Evolutionary conservation across 1,140 invertebrate species (phyloP), one percentile per base, ranked within the genome.

Genomic region (Proctacanthus coquilletti): DNA sequence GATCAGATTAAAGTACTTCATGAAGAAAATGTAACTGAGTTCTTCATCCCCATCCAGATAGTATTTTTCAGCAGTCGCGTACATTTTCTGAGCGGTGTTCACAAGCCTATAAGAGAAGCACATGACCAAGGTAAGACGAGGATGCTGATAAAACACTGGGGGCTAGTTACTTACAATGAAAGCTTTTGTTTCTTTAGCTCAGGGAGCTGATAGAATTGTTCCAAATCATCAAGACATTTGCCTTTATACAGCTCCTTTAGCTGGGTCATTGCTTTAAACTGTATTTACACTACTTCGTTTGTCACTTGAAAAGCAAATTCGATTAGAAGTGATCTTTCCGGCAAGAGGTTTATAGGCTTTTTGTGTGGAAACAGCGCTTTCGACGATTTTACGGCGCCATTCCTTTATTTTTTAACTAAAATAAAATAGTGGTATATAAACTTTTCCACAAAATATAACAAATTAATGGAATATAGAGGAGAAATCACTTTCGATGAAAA

Each of bases 1-100:
- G 0, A 81, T 50, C 10, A 74, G 52, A 23, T 69, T 67, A 15
- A 80, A 61, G 55, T 76, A 84, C 53, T 74, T 73, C 69, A 76
- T 75, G 40, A 72, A 79, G 21, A 67, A 61, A 18, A 84, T 66
- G 46, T 77, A 86, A 1, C 77, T 73, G 29, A 58, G 45, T 49
- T 82, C 78, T 46, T 81, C 71, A 45, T 84, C 75, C 4, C 71
- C 70, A 17, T 63, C 53, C n/a, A 56, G 48, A 13, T 58, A 59
- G 29, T 57, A 47, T 20, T 66, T 47, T 36, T 77, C 65, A 5
- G 72, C 78, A 31, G 54, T 58, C 19, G 67, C 54, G 41, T 68
- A 69, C 34, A 82, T 52, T 50, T 68, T 70, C 14, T 62, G 53
- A n/a, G 77, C 67, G 37, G 66, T 66, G 42, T 64, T 63, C 18